These are phyloP conservation scores for Aporophyla nigra DNA, from an alignment of 2,888 invertebrate genomes.

Conservation along the genomic window DNA sequence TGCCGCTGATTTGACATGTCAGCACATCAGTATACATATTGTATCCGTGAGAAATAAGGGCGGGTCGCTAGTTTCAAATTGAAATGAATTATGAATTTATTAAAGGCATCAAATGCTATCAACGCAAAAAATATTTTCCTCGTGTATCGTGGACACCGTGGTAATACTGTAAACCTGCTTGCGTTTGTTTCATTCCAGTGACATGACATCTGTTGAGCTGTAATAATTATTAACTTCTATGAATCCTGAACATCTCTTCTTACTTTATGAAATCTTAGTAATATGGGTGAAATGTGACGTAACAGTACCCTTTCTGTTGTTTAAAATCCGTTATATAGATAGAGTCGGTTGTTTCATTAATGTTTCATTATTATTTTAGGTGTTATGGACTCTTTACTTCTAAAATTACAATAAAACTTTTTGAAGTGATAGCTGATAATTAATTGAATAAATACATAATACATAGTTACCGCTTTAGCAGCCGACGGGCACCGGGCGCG, in stretches of 20 bases:
- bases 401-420: neutral
- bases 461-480: neutral
- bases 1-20: neutral
- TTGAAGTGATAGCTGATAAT: neutral
- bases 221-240: neutral
- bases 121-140: neutral
- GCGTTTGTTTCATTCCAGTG: neutral
- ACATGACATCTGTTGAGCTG: constrained; percentile 6
- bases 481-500: neutral
- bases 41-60: neutral
- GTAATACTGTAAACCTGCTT: neutral
- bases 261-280: constrained; percentile 74
- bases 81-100: neutral
- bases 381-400: no score
- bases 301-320: constrained; percentile 70
- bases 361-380: no score
- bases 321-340: no score
- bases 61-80: neutral
- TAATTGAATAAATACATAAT: neutral
- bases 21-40: neutral
- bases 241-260: constrained; percentile 15
- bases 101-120: neutral
- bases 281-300: constrained; percentile 81
- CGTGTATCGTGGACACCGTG: neutral
- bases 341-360: no score